A percentile compares a stretch with the other conserved stretches of the same genome.
Evolutionary conservation across 2,888 invertebrate genomes (phyloP).

Genomic region (Meteorus cinctellus): DNA sequence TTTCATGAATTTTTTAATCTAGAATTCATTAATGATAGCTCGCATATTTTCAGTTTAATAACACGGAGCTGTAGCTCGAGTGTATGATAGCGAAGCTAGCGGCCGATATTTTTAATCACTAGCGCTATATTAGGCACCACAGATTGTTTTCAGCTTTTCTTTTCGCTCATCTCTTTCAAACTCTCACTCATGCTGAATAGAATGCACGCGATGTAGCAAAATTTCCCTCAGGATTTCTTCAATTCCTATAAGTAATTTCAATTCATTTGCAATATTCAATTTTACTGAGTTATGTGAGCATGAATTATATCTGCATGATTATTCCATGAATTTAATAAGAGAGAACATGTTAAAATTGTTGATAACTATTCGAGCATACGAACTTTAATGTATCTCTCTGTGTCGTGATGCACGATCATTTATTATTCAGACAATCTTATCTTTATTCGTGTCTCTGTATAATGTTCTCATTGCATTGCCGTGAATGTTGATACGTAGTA

Average conservation of each 20-base stretch:
- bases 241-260: too few species aligned
- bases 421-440: conserved; percentile 15
- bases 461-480: background rate
- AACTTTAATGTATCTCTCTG: background rate
- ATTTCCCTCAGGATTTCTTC: too few species aligned
- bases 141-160: background rate
- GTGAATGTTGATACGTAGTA: background rate
- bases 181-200: background rate
- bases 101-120: background rate
- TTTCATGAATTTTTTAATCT: conserved; percentile 43
- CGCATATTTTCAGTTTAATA: conserved; percentile 21
- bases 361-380: background rate
- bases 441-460: background rate
- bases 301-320: background rate
- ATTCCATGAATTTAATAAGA: background rate
- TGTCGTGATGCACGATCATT: background rate
- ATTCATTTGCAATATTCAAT: background rate
- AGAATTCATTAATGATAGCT: conserved; percentile 12
- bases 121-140: background rate
- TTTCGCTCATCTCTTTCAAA: background rate
- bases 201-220: background rate
- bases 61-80: background rate
- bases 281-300: background rate
- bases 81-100: background rate
- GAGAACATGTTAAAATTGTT: background rate